Conservation (phyloP, 2,113 vertebrate species). For the Brevimyrus niger region DNA sequence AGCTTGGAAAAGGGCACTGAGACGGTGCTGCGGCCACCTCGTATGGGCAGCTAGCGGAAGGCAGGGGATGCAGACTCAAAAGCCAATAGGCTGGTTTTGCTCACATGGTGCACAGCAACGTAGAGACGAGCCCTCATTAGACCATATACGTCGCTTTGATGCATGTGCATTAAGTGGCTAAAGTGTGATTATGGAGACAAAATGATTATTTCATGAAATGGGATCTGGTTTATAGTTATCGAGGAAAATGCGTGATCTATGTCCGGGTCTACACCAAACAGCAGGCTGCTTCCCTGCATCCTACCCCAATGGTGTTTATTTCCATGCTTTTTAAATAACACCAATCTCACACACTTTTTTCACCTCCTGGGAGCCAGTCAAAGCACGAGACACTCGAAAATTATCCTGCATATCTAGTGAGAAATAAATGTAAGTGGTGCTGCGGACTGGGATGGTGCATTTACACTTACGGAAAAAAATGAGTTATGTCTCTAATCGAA, state of each 20-base stretch:
- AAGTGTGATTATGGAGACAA: neutral
- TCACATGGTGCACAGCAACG: neutral
- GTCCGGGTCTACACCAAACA: neutral
- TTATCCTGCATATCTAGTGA: conserved; percentile 9
- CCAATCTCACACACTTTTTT: conserved; percentile 17
- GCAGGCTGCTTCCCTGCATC: conserved; percentile 4
- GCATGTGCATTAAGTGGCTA: neutral
- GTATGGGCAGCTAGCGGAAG: neutral
- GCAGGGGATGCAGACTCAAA: neutral
- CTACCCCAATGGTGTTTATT: conserved; percentile 15
- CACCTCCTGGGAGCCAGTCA: conserved; percentile 8
- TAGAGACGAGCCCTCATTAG: neutral
- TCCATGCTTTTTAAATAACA: conserved; percentile 13
- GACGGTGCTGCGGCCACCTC: neutral
- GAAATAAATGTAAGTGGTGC: conserved; percentile 14
- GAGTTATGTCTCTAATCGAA: neutral
- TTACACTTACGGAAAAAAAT: neutral
- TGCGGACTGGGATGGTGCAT: neutral
- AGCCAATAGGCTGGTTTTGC: neutral
- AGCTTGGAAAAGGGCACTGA: neutral
- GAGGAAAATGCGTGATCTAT: neutral
- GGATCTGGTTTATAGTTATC: neutral
- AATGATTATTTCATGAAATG: neutral
- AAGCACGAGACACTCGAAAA: conserved; percentile 1
- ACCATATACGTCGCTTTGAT: neutral